Base-by-base conservation (phyloP, 2,888 invertebrate genomes). In the Allolobophora icterica region DNA sequence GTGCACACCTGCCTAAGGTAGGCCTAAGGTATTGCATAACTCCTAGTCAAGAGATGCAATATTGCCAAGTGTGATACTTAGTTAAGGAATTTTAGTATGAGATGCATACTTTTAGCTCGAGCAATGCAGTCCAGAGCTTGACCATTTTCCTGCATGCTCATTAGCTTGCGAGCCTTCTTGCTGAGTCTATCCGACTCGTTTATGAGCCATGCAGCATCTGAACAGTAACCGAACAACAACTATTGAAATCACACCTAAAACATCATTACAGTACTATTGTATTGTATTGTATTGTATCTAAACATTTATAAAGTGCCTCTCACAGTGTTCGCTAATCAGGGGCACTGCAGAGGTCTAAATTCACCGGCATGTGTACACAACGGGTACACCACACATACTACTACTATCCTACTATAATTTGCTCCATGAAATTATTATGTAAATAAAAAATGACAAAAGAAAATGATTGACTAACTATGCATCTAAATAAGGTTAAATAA, bases 81-180 rank as follows among this genome's bases (percentile, higher is more conserved):
- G 42, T 42, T 24, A 52, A 19, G 19, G 21, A 52, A 19, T 21
- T 52, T 21, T 71, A 71, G 71, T n/a, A 2, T n/a, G 71, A n/a
- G 71, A 71, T 71, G 11, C 30, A 30, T 71, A 71, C 71, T n/a
- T 71, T 71, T 71, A 8, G 71, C 71, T n/a, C n/a, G 71, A 71
- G 71, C 30, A 71, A 71, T 71, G n/a, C n/a, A 71, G 1, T 71
- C n/a, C 71, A 71, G 71, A 71, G 71, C 71, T 8, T 30, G 71
- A n/a, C 71, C 71, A 71, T 71, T 71, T n/a, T 71, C 71, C 71
- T 71, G 71, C 71, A 71, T 71, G 71, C 71, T 71, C 30, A 71
- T 71, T 71, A 71, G 71, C 71, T n/a, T 71, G 30, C 71, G 71
- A 71, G 71, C 71, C 71, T 71, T 71, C 71, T 71, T 71, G 8